Evolutionary conservation across 2,797 vertebrate species (phyloP).

Genomic region (Streptopelia turtur): DNA sequence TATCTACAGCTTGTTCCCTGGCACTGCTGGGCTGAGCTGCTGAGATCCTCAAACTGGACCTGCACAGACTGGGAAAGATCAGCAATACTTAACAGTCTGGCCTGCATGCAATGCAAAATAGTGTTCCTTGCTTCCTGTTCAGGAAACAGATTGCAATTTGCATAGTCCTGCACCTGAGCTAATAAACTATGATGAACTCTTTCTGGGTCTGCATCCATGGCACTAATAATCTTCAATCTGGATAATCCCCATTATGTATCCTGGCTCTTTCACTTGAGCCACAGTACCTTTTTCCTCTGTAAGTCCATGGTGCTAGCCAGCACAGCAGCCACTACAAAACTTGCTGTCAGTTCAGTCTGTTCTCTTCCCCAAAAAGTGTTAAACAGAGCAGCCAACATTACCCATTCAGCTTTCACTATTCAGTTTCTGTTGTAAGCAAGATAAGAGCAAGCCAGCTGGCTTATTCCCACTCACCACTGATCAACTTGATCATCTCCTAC

Average conservation of each 20-base stretch:
- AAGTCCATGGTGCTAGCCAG: not conserved
- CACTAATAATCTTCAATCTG: not conserved
- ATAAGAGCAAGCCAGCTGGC: not conserved
- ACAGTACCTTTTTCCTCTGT: not conserved
- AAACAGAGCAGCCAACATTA: not conserved
- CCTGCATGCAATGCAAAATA: not conserved
- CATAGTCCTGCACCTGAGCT: not conserved
- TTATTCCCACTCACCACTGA: accelerated
- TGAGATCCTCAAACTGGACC: not conserved
- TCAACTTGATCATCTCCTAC: not conserved
- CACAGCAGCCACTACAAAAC: not conserved
- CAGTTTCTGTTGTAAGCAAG: not conserved
- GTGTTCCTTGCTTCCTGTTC: not conserved
- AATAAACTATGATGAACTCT: constrained; percentile 40
- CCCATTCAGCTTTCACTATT: not conserved
- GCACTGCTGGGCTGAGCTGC: not conserved
- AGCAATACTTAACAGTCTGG: not conserved
- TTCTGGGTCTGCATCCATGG: not conserved
- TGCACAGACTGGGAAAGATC: not conserved
- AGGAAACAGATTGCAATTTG: constrained; percentile 47
- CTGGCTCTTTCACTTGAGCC: not conserved
- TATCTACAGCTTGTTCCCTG: not conserved
- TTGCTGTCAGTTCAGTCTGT: not conserved
- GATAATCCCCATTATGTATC: not conserved
- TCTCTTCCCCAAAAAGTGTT: not conserved